These are phyloP conservation scores for Mamestra configurata DNA, from an alignment of 1,140 invertebrate genomes.

Conservation along the genomic window DNA sequence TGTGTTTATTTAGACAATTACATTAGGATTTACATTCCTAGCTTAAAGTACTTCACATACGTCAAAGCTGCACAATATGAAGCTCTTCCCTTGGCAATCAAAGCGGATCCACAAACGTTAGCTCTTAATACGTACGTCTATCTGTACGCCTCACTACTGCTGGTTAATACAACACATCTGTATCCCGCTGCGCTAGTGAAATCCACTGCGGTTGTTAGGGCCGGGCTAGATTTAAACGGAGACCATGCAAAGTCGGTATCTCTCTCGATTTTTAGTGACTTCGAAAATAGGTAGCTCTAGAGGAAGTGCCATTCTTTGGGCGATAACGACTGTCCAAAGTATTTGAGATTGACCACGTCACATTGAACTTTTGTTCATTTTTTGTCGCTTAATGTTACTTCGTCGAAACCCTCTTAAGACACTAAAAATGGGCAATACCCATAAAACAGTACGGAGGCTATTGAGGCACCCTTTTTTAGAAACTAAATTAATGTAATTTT, in stretches of 20 bases:
- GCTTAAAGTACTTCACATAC: not conserved
- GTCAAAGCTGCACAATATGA: not conserved
- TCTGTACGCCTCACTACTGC: slow-evolving; percentile 44
- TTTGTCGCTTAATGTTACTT: too few species aligned
- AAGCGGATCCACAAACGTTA: slow-evolving; percentile 38
- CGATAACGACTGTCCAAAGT: too few species aligned
- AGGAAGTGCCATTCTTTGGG: not conserved
- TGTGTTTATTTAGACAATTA: too few species aligned
- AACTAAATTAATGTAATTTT: too few species aligned
- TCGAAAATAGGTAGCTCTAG: too few species aligned
- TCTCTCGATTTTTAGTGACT: too few species aligned
- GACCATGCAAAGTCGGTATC: not conserved
- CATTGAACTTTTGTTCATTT: too few species aligned
- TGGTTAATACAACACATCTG: slow-evolving; percentile 32
- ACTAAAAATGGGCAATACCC: too few species aligned
- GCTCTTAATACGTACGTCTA: slow-evolving; percentile 64
- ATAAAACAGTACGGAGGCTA: too few species aligned
- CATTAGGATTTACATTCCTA: not conserved
- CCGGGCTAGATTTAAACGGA: slow-evolving; percentile 7
- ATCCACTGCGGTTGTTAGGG: slow-evolving; percentile 55
- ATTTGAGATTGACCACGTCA: too few species aligned
- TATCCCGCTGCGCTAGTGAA: slow-evolving; percentile 60
- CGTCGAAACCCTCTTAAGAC: too few species aligned
- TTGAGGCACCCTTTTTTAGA: too few species aligned
- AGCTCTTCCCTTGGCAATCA: slow-evolving; percentile 1